Evolutionary conservation across 2,797 vertebrate species (phyloP), one percentile per base, ranked within the genome.

Genomic region (Mormyrops boulengeri): DNA sequence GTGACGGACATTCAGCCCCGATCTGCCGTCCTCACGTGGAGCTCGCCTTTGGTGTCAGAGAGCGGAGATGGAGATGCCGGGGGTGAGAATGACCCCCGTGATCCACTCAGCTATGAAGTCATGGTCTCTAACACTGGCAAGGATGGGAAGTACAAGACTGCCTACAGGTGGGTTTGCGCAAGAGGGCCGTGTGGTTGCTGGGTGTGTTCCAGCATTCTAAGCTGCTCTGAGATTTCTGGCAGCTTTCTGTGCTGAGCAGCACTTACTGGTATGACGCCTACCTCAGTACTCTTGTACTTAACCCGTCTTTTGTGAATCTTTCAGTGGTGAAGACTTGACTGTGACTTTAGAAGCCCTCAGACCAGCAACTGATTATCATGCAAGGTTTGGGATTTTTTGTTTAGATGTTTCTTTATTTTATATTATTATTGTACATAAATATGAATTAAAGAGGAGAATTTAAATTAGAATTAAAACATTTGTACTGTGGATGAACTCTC

Each of bases 331-430:
- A 94, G 97, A 98, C 94, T 95, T 96, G 92, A 97, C 95, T 95
- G 94, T 97, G 94, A 97, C 97, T 93, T 96, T 98, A 95, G 97
- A 97, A 94, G 96, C 98, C 94, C 96, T 98, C 93, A 97, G 97
- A 95, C 98, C 98, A 96, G 97, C 98, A 93, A 99, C 97, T 90
- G 98, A 99, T 94, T 98, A 98, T 94, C 96, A 98, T 90, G 96
- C 97, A 96, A 99, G 97, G 98, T 97, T 92, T 95, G 95, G 91
- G 44, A 85, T 52, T 11, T 34, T 30, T n/a, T 17, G 44, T 26
- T 38, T 95, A 49, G 12, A 91, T 22, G 8, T 19, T 50, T 22
- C 1, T 30, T 90, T 91, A 34, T 30, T 80, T 8, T n/a, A n/a
- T 17, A 47, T 80, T 62, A 47, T 80, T 62, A 7, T 52, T 44